Conservation (phyloP, 2,797 vertebrate species). For the Centroberyx gerrardi region DNA sequence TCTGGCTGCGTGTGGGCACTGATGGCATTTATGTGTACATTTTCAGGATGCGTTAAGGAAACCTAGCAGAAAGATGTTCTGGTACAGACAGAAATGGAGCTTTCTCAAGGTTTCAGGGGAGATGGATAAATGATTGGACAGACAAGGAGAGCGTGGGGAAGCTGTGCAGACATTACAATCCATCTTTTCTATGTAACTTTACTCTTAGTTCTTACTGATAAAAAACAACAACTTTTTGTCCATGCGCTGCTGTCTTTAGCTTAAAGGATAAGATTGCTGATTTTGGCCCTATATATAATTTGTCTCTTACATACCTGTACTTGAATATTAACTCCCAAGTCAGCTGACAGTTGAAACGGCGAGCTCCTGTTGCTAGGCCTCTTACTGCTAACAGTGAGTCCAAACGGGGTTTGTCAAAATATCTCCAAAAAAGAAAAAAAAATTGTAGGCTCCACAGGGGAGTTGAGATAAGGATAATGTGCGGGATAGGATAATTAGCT, state of each 20-base stretch:
- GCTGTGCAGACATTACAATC: neutral
- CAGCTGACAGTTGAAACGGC: too few species aligned
- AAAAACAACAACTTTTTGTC: neutral
- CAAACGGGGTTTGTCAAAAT: too few species aligned
- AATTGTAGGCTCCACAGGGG: too few species aligned
- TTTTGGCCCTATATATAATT: too few species aligned
- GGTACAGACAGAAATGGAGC: conserved; percentile 73
- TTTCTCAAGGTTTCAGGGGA: conserved; percentile 51
- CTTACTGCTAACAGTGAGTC: too few species aligned
- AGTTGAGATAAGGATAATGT: too few species aligned
- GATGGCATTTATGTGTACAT: conserved; percentile 86
- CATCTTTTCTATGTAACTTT: conserved; percentile 2
- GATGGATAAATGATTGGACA: conserved; percentile 65
- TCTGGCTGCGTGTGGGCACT: conserved; percentile 72
- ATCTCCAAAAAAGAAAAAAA: too few species aligned
- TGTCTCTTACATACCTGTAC: too few species aligned
- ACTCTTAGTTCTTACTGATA: conserved; percentile 7
- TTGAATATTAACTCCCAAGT: too few species aligned
- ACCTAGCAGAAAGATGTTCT: conserved; percentile 73
- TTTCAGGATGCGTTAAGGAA: conserved; percentile 82
- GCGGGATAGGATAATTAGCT: too few species aligned
- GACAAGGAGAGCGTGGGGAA: conserved; percentile 16
- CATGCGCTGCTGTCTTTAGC: neutral
- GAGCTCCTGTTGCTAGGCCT: too few species aligned
- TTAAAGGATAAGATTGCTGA: too few species aligned